Percentiles rank a stretch among this genome's conserved stretches.
Evolutionary conservation across 2,113 vertebrate species (phyloP).

Genomic region (Centropus unirufus): DNA sequence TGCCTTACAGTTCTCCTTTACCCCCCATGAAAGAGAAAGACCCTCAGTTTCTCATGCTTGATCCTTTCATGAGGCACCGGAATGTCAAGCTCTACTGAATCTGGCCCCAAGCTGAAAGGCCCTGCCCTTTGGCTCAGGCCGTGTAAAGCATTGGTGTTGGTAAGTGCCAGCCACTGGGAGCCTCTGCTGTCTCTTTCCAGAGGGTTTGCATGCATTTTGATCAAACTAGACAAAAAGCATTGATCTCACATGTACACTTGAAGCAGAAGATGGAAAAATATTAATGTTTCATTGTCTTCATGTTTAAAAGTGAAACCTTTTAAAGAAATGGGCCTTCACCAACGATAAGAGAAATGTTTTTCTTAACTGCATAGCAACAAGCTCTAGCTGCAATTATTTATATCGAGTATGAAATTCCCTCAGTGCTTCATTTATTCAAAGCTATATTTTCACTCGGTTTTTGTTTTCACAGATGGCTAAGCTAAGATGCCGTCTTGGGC

Average conservation of each 20-base stretch:
- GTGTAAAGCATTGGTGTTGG: neutral
- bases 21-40: neutral
- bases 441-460: conserved; percentile 41
- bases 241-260: neutral
- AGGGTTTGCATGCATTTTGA: neutral
- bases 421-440: conserved; percentile 65
- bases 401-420: conserved; percentile 38
- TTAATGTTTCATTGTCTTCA: conserved; percentile 15
- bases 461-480: conserved; percentile 72
- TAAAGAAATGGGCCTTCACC: conserved; percentile 42
- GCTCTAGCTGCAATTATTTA: conserved; percentile 59
- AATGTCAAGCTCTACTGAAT: neutral
- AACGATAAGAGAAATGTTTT: conserved; percentile 17
- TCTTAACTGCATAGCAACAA: conserved; percentile 61
- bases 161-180: neutral
- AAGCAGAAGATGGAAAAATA: neutral
- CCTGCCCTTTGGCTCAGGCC: neutral
- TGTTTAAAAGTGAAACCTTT: conserved; percentile 28
- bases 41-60: neutral
- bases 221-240: neutral
- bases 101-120: neutral
- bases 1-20: neutral
- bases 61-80: neutral
- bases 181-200: neutral
- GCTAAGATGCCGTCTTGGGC: conserved; percentile 55